Base-by-base conservation (phyloP, 2,888 invertebrate species). In the Linyphia triangularis region DNA sequence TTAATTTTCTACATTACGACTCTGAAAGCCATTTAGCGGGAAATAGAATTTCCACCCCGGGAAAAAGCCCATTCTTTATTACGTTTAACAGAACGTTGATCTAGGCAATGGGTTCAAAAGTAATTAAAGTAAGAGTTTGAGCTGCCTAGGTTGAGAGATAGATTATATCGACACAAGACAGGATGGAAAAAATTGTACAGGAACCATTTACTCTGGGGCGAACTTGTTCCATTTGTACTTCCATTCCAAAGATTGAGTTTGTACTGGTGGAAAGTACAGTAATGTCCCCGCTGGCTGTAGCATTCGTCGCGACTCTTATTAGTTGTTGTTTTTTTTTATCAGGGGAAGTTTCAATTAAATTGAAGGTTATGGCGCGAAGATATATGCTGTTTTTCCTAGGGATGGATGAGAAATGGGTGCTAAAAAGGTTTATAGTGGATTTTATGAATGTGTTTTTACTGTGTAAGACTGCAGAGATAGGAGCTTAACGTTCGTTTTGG, bases 191-290 rank as follows among this genome's bases (percentile, higher is more conserved):
- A 61, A 72, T 28, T n/a, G 22, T 72, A 33, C 43, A 59, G 61
- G 61, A 61, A 72, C 72, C 82, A 82, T 82, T 82, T 82, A 82
- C 63, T 72, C 16, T 30, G 59, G 57, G 22, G 63, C 72, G 43
- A 61, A 82, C 61, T 72, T 59, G 59, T 63, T 43, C 70, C 72
- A 72, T 72, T 72, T 82, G 72, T 59, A 72, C 13, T 28, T 28
- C 82, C 72, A 63, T 82, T 82, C 57, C 19, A 63, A 59, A 82
- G 82, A 82, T 82, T 82, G 63, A 59, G 63, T 24, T 72, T 61
- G 5, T 6, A 37, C 26, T 40, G 65, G 16, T 30, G 43, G 26
- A 78, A 65, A 24, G 13, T 22, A 16, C n/a, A 19, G 26, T 63
- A 81, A 81, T 61, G 69, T 51, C 65, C 43, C 67, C n/a, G n/a